These are phyloP conservation scores for Speoplatyrhinus poulsoni DNA, from an alignment of 2,113 vertebrate genomes.

Conservation along the genomic window DNA sequence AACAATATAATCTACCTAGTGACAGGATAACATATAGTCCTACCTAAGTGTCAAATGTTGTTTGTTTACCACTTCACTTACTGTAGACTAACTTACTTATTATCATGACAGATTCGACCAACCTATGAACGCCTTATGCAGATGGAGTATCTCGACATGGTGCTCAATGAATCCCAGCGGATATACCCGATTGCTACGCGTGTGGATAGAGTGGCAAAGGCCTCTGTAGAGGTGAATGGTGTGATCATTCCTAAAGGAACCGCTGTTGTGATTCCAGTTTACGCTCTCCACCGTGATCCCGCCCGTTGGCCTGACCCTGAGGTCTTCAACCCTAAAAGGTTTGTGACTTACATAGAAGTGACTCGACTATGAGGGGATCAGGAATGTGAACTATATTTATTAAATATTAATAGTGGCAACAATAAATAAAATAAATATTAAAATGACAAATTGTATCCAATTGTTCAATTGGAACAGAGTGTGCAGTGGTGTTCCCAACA, in stretches of 20 bases:
- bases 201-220: conserved; percentile 79
- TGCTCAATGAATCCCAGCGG: conserved; percentile 77
- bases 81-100: neutral
- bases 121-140: conserved; percentile 66
- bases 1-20: no score
- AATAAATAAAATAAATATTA: no score
- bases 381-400: no score
- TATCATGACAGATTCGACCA: conserved; percentile 57
- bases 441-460: no score
- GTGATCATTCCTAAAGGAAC: conserved; percentile 66
- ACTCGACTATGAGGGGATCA: neutral
- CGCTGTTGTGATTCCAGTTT: conserved; percentile 48
- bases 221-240: conserved; percentile 74
- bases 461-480: no score
- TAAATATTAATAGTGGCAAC: no score
- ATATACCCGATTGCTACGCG: conserved; percentile 63
- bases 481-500: no score
- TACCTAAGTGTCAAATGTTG: no score
- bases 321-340: conserved; percentile 68
- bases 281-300: conserved; percentile 67
- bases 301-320: conserved; percentile 68
- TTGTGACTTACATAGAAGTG: neutral
- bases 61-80: neutral
- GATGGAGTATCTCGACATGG: conserved; percentile 87
- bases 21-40: no score